Evolutionary conservation across 2,888 invertebrate genomes (phyloP).

Genomic region (Heteromurus nitidus): DNA sequence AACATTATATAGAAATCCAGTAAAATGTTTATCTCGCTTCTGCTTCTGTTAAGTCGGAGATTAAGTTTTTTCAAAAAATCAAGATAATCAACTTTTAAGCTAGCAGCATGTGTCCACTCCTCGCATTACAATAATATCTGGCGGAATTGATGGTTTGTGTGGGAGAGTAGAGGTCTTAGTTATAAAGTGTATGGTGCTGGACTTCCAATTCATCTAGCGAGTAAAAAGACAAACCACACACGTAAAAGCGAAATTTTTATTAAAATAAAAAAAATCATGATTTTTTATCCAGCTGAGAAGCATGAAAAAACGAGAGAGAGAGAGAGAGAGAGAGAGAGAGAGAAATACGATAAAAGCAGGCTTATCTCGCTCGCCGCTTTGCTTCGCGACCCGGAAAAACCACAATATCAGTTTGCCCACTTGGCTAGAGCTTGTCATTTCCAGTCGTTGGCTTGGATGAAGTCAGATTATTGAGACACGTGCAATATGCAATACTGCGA

Average conservation of each 20-base stretch:
- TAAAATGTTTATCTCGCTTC: too few species aligned
- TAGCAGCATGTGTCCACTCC: conserved; percentile 28
- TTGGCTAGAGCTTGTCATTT: conserved; percentile 57
- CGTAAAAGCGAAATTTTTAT: conserved; percentile 44
- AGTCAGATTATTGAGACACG: conserved; percentile 35
- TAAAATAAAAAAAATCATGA: conserved; percentile 36
- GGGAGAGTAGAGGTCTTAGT: not conserved
- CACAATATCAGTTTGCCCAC: conserved; percentile 57
- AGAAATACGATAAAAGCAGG: conserved; percentile 6
- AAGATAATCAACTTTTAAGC: conserved; percentile 45
- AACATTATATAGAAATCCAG: too few species aligned
- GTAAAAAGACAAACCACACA: conserved; percentile 50
- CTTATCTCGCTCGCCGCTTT: conserved; percentile 24
- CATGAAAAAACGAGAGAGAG: conserved; percentile 21
- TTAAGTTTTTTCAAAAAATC: conserved; percentile 11
- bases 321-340: too few species aligned
- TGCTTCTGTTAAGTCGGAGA: not conserved
- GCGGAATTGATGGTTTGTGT: not conserved
- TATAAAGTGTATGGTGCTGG: not conserved
- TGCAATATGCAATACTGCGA: conserved; percentile 34
- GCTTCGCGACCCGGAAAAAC: conserved; percentile 53
- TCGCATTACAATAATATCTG: not conserved
- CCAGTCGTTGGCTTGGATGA: conserved; percentile 41
- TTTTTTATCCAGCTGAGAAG: conserved; percentile 57
- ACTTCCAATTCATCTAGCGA: not conserved